A percentile compares a stretch with the other conserved stretches of the same genome.
Conservation (phyloP, 1,140 invertebrate genomes). For the Drosophila athabasca region DNA sequence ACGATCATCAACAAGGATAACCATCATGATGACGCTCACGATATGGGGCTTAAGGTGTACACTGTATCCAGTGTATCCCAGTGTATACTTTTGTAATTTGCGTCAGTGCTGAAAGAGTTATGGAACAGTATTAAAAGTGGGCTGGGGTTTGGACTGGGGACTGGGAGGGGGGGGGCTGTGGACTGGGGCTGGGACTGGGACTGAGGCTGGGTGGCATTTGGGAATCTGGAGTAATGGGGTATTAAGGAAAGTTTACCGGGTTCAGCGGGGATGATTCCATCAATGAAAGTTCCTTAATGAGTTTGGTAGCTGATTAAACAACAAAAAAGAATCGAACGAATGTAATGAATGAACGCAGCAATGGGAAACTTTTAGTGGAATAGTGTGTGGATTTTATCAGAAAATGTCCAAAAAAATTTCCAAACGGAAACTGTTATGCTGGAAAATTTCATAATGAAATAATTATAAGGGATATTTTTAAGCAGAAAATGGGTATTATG, state of each 20-base stretch:
- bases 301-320: constrained; percentile 17
- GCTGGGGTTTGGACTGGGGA: constrained; percentile 3
- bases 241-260: constrained; percentile 38
- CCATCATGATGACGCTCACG: constrained; percentile 30
- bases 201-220: background rate
- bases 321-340: background rate
- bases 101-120: constrained; percentile 40
- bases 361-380: background rate
- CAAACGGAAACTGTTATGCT: no score
- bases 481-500: no score
- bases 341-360: background rate
- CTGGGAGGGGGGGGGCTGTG: background rate
- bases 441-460: no score
- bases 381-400: background rate
- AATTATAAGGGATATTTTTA: no score
- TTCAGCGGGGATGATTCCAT: constrained; percentile 18
- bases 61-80: no score
- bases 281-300: constrained; percentile 32
- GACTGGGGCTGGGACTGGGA: background rate
- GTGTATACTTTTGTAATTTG: constrained; percentile 60
- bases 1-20: constrained; percentile 49
- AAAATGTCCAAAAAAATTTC: no score
- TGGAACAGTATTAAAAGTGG: constrained; percentile 25
- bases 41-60: constrained; percentile 60
- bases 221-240: constrained; percentile 40